Conservation (phyloP, 2,113 vertebrate species). For the Turdus rufiventris region DNA sequence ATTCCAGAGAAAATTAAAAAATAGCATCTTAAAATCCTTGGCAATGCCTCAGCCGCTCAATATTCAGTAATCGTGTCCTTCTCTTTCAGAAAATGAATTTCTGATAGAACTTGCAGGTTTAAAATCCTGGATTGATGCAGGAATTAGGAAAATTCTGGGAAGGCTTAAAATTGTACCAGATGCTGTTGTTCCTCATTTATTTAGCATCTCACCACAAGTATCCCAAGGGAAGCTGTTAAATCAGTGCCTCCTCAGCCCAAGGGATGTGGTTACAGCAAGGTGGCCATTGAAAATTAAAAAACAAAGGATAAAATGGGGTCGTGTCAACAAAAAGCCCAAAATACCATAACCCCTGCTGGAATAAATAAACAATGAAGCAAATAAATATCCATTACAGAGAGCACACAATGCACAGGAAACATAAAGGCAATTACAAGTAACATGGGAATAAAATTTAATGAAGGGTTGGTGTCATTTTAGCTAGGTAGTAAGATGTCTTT, state of each 20-base stretch:
- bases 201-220: background rate
- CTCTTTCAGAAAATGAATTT: background rate
- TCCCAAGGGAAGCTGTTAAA: background rate
- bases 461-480: background rate
- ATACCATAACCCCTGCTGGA: background rate
- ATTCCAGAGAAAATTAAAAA: background rate
- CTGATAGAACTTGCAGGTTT: background rate
- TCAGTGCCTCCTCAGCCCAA: accelerated
- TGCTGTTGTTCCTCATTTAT: background rate
- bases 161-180: background rate
- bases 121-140: background rate
- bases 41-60: accelerated
- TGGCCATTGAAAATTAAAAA: background rate
- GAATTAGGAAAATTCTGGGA: background rate
- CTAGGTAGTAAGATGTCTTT: background rate
- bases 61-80: background rate
- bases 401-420: background rate
- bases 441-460: background rate
- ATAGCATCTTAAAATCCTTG: background rate
- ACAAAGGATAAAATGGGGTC: background rate
- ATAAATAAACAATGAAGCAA: background rate
- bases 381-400: background rate
- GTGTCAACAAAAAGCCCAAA: background rate
- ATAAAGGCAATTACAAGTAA: background rate
- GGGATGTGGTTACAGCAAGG: background rate